Conservation (phyloP, 2,113 vertebrate species). For the Genyomyrus donnyi region DNA sequence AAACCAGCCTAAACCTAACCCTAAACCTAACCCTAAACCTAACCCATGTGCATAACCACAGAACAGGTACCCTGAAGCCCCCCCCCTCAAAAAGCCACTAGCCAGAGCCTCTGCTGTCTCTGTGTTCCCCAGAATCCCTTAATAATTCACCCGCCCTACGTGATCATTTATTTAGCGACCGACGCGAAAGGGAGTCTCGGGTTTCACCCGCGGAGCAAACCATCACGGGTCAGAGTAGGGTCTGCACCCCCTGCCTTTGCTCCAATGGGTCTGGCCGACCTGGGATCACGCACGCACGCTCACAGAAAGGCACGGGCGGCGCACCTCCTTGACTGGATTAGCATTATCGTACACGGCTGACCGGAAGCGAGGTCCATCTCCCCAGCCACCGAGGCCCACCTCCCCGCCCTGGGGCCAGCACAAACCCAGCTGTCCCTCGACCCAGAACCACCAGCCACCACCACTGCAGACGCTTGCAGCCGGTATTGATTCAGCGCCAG, state of each 20-base stretch:
- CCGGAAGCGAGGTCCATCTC: conserved; percentile 37
- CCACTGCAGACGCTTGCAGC: conserved; percentile 49
- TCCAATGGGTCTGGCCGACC: not conserved
- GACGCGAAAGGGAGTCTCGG: not conserved
- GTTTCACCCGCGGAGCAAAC: not conserved
- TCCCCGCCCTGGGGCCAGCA: conserved; percentile 29
- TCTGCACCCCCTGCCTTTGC: conserved; percentile 20
- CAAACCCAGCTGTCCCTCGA: conserved; percentile 33
- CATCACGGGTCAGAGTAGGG: conserved; percentile 28
- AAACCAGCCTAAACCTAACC: not conserved
- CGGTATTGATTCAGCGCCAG: conserved; percentile 44
- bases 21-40: not conserved
- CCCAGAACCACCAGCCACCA: conserved; percentile 29
- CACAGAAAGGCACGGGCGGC: not conserved
- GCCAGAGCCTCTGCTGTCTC: not conserved
- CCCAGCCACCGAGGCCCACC: not conserved
- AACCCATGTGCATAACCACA: not conserved
- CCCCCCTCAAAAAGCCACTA: not conserved
- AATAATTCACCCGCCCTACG: conserved; percentile 31
- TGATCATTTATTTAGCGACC: conserved; percentile 15
- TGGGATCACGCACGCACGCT: conserved; percentile 17
- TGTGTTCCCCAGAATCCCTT: conserved; percentile 8
- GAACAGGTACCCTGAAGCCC: conserved; percentile 7
- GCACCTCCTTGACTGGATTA: conserved; percentile 50
- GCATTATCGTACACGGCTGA: conserved; percentile 41